Evolutionary conservation across 2,888 invertebrate genomes (phyloP).

Genomic region (Stenodera caucasica): DNA sequence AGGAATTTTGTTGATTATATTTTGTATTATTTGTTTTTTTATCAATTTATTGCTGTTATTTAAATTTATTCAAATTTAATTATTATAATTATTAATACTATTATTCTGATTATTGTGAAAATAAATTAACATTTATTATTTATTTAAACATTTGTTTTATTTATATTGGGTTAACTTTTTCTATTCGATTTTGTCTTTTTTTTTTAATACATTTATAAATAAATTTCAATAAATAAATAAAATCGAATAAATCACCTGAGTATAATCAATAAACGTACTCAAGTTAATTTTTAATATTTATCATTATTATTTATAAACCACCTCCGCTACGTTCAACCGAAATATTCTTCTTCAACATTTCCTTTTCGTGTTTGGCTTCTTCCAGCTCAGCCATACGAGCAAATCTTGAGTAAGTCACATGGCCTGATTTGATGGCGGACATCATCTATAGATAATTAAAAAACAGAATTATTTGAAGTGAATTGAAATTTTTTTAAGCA

Average conservation of each 20-base stretch:
- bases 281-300: too few relatives aligned
- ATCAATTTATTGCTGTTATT: conserved; percentile 49
- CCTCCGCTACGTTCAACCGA: conserved; percentile 95
- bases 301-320: conserved; percentile 87
- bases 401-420: conserved; percentile 93
- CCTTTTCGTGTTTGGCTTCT: conserved; percentile 79
- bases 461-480: too few relatives aligned
- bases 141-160: not conserved
- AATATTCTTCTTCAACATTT: conserved; percentile 75
- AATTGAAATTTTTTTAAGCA: too few relatives aligned
- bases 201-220: not conserved
- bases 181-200: not conserved
- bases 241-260: not conserved
- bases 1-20: conserved; percentile 47
- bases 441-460: too few relatives aligned
- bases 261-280: not conserved
- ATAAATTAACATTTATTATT: not conserved
- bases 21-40: conserved; percentile 49
- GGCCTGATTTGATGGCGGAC: conserved; percentile 97
- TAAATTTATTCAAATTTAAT: conserved; percentile 24
- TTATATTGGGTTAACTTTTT: not conserved
- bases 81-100: conserved; percentile 13
- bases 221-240: not conserved
- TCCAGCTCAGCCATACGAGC: conserved; percentile 93
- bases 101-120: conserved; percentile 10